These are phyloP conservation scores for Nomada ruficornis DNA, from an alignment of 2,888 invertebrate species.

Conservation along the genomic window DNA sequence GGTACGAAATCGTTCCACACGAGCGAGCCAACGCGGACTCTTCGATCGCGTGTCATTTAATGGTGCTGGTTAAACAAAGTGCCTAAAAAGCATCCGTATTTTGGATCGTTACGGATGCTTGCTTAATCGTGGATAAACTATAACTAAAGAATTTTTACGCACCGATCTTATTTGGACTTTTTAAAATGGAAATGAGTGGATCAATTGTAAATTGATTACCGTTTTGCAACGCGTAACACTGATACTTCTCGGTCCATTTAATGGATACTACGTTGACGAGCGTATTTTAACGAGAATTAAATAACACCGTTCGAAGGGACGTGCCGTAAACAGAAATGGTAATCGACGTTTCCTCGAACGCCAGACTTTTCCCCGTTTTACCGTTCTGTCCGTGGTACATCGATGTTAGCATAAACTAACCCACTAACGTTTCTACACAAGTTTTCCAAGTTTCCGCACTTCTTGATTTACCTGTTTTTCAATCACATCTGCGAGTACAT, in stretches of 20 bases:
- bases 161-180: constrained; percentile 47
- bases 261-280: constrained; percentile 59
- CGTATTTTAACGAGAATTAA: constrained; percentile 59
- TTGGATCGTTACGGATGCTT: constrained; percentile 68
- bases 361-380: constrained; percentile 32
- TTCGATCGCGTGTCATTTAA: constrained; percentile 66
- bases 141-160: constrained; percentile 53
- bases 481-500: constrained; percentile 75
- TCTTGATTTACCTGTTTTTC: constrained; percentile 77
- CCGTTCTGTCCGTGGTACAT: constrained; percentile 40
- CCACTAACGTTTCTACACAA: constrained; percentile 52
- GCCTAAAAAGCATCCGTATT: constrained; percentile 69
- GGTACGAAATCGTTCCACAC: constrained; percentile 12
- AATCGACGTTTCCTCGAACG: constrained; percentile 31
- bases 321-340: constrained; percentile 23
- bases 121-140: constrained; percentile 52
- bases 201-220: constrained; percentile 63
- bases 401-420: constrained; percentile 69
- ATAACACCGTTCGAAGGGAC: constrained; percentile 59
- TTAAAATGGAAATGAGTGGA: constrained; percentile 35
- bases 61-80: constrained; percentile 69
- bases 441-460: constrained; percentile 78
- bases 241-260: constrained; percentile 50
- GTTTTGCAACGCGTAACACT: constrained; percentile 35
- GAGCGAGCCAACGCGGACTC: constrained; percentile 28